Percentiles rank a stretch among this genome's conserved stretches.
These are phyloP conservation scores for Entomyzon cyanotis DNA, from an alignment of 2,113 vertebrate species.

Conservation along the genomic window DNA sequence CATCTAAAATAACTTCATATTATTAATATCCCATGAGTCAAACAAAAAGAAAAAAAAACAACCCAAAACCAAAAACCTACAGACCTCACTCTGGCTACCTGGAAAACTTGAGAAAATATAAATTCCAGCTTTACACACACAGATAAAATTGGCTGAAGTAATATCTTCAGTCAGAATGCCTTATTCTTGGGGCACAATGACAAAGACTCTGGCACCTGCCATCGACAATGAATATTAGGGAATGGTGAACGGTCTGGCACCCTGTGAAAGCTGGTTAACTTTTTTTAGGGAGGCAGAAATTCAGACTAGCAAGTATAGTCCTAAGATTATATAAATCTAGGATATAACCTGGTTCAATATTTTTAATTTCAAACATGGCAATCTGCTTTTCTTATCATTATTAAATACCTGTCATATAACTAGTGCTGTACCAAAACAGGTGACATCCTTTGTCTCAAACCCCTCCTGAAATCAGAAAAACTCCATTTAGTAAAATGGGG, in stretches of 20 bases:
- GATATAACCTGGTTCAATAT: neutral
- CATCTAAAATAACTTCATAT: neutral
- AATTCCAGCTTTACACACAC: conserved; percentile 7
- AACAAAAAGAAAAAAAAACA: neutral
- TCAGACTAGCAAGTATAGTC: neutral
- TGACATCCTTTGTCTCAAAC: neutral
- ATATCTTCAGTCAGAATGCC: conserved; percentile 31
- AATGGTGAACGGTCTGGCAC: conserved; percentile 13
- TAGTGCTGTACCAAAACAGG: neutral
- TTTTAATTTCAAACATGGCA: neutral
- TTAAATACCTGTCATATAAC: neutral
- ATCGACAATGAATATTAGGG: neutral
- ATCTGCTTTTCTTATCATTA: neutral
- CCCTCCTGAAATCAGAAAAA: neutral
- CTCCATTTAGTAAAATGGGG: neutral
- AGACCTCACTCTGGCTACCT: neutral
- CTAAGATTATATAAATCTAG: neutral
- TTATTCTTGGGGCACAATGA: conserved; percentile 36
- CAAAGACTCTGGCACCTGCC: conserved; percentile 11
- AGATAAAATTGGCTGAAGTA: conserved; percentile 35
- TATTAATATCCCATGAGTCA: neutral
- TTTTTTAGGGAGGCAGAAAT: neutral
- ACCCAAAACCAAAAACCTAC: neutral
- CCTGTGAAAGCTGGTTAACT: neutral
- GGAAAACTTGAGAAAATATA: conserved; percentile 18